A percentile compares a stretch with the other conserved stretches of the same genome.
Evolutionary conservation across 2,888 invertebrate species (phyloP).

Genomic region (Leucophenga montana): DNA sequence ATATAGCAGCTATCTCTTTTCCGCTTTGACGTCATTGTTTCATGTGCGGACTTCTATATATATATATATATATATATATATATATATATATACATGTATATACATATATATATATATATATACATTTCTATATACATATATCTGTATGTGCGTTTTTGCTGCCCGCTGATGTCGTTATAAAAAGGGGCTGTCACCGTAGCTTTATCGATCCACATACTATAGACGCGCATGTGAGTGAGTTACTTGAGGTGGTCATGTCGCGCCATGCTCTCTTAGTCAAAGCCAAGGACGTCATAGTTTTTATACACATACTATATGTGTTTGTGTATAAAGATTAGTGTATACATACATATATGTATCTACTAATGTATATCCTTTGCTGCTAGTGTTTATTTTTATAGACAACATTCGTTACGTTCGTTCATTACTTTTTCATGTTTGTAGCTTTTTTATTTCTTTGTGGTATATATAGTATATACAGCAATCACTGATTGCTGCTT

Average conservation of each 20-base stretch:
- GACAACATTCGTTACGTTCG: slow-evolving; percentile 2
- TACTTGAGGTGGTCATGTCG: background rate
- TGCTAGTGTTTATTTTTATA: slow-evolving; percentile 5
- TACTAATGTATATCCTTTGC: background rate
- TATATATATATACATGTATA: background rate
- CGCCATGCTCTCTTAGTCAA: slow-evolving; percentile 26
- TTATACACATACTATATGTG: slow-evolving; percentile 23
- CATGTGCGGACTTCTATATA: slow-evolving; percentile 12
- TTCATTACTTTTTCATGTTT: slow-evolving; percentile 4
- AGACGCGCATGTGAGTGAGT: background rate
- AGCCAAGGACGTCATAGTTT: slow-evolving; percentile 57
- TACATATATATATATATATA: background rate
- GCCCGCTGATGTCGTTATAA: slow-evolving; percentile 35
- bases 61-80: background rate
- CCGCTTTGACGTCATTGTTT: slow-evolving; percentile 64
- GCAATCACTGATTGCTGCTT: slow-evolving; percentile 16
- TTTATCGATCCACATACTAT: slow-evolving; percentile 15
- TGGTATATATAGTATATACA: slow-evolving; percentile 5
- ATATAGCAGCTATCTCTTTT: slow-evolving; percentile 48
- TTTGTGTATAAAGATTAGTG: slow-evolving; percentile 2
- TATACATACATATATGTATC: slow-evolving; percentile 21
- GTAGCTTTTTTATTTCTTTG: background rate
- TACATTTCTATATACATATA: background rate
- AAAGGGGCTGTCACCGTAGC: slow-evolving; percentile 25
- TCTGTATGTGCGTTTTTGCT: background rate